These are phyloP conservation scores for Gerris lacustris DNA, from an alignment of 2,888 invertebrate genomes.

Conservation along the genomic window DNA sequence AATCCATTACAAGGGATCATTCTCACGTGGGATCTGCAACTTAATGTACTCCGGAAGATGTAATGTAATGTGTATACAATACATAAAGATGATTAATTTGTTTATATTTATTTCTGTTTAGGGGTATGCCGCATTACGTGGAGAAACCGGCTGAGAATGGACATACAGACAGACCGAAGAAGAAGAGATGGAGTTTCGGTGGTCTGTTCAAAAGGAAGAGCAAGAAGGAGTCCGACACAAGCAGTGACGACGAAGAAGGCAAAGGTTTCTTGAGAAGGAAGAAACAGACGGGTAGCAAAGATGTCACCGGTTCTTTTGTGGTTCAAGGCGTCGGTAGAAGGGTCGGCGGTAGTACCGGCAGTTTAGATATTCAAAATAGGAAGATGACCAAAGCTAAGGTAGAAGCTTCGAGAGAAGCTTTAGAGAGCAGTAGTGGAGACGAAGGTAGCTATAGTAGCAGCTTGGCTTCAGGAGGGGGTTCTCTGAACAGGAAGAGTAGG, in stretches of 20 bases:
- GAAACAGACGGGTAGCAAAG: conserved; percentile 28
- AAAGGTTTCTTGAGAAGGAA: conserved; percentile 36
- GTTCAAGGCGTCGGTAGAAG: conserved; percentile 19
- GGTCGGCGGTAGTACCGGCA: conserved; percentile 18
- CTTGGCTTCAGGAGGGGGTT: conserved; percentile 38
- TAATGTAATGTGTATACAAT: no score
- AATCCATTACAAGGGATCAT: no score
- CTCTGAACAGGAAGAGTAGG: conserved; percentile 52
- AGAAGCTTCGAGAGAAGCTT: conserved; percentile 49
- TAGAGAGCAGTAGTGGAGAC: conserved; percentile 56
- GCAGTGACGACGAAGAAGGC: conserved; percentile 39
- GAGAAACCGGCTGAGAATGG: conserved; percentile 17
- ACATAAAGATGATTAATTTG: no score
- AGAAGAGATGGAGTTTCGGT: conserved; percentile 70
- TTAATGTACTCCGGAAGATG: no score
- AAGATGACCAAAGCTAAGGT: conserved; percentile 54
- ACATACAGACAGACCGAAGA: conserved; percentile 36
- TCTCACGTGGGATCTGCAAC: no score
- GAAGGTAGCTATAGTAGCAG: conserved; percentile 53
- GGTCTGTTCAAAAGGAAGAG: conserved; percentile 58
- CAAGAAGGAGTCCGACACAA: conserved; percentile 53
- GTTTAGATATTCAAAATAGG: conserved; percentile 16
- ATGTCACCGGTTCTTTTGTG: conserved; percentile 28
- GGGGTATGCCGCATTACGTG: conserved; percentile 35
- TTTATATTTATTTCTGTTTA: conserved; percentile 8